These are phyloP conservation scores for Agelaius phoeniceus DNA, from an alignment of 2,113 vertebrate species.

Conservation along the genomic window DNA sequence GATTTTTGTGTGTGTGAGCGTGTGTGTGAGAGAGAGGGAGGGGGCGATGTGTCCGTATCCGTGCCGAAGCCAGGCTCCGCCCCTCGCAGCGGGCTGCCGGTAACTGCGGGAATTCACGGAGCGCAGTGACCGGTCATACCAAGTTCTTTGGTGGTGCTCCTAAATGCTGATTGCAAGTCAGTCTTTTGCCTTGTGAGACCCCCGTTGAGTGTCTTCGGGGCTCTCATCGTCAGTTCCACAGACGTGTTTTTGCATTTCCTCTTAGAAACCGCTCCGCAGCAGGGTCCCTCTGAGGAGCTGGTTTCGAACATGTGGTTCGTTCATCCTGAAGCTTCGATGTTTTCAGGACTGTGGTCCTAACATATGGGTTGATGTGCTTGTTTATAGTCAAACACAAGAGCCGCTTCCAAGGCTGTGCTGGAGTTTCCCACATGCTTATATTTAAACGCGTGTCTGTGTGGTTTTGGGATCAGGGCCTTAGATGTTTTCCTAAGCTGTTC, in stretches of 20 bases:
- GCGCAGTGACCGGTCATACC: too few species aligned
- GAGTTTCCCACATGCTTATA: neutral
- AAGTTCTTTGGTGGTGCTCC: neutral
- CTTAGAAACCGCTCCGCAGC: neutral
- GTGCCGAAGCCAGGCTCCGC: neutral
- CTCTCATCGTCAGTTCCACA: too few species aligned
- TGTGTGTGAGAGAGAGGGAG: neutral
- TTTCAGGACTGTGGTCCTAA: neutral
- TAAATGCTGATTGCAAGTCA: neutral
- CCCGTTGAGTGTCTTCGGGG: rapidly evolving
- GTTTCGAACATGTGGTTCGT: neutral
- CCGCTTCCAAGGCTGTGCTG: neutral
- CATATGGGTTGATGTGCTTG: neutral
- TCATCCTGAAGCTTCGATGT: neutral
- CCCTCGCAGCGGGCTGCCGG: neutral
- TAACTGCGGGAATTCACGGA: neutral
- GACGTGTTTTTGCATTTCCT: neutral
- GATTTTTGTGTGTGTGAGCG: neutral
- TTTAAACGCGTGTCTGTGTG: neutral
- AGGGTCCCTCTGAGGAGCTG: neutral
- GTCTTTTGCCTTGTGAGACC: neutral
- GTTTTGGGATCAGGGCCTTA: neutral
- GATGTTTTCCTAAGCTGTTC: neutral
- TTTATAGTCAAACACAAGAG: neutral
- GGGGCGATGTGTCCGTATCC: neutral